Evolutionary conservation across 2,113 vertebrate genomes (phyloP).

Genomic region (Crypturellus undulatus): DNA sequence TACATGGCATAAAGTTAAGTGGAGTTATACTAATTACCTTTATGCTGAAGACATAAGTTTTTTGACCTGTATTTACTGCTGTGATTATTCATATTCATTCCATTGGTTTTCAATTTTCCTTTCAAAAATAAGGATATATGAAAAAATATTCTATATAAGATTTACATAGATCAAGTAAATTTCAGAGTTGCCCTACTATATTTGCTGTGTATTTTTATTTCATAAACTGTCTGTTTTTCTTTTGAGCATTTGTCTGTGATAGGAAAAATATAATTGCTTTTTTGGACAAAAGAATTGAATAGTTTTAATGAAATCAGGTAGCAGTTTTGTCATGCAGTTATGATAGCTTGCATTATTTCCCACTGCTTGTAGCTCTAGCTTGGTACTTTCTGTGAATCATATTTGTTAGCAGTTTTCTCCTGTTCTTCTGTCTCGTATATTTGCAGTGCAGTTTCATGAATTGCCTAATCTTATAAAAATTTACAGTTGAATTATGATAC

Average conservation of each 20-base stretch:
- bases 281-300: background rate
- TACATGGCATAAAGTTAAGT: background rate
- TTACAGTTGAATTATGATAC: background rate
- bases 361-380: background rate
- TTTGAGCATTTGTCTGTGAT: background rate
- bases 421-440: background rate
- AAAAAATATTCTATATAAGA: background rate
- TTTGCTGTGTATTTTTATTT: background rate
- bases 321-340: background rate
- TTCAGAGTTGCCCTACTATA: background rate
- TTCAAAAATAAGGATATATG: background rate
- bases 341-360: background rate
- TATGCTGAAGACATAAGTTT: background rate
- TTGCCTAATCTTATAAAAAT: background rate
- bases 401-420: background rate
- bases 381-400: background rate
- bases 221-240: background rate
- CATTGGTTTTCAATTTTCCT: background rate
- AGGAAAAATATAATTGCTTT: background rate
- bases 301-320: background rate
- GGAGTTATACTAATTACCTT: background rate
- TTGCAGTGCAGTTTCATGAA: background rate
- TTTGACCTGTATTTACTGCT: background rate
- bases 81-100: background rate
- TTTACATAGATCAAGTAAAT: background rate